A percentile compares a stretch with the other conserved stretches of the same genome.
Conservation (phyloP, 2,797 vertebrate species). For the Notoglanidium macrostoma region DNA sequence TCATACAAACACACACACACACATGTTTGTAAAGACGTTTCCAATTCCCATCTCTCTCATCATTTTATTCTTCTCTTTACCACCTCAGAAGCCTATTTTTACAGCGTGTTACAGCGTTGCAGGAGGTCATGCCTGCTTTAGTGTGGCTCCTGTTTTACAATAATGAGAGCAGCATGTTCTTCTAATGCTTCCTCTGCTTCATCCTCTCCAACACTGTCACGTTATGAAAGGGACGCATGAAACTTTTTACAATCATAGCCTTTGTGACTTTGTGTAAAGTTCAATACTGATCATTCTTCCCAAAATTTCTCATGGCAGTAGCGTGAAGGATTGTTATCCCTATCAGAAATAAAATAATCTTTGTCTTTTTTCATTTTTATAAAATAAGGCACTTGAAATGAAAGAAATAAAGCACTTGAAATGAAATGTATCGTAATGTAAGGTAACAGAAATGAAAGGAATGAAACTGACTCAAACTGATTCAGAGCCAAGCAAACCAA, state of each 20-base stretch:
- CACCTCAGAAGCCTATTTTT: constrained; percentile 25
- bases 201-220: neutral
- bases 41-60: neutral
- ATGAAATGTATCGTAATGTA: neutral
- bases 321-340: neutral
- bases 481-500: neutral
- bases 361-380: neutral
- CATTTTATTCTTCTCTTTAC: constrained; percentile 23
- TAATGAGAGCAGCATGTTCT: constrained; percentile 75
- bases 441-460: neutral
- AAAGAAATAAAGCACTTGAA: neutral
- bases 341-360: neutral
- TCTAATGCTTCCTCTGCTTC: constrained; percentile 66
- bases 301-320: neutral
- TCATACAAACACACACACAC: neutral
- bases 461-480: neutral
- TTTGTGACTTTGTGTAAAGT: neutral
- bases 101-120: constrained; percentile 50
- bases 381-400: no score
- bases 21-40: neutral
- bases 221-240: neutral
- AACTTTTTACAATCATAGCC: neutral
- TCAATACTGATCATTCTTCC: neutral
- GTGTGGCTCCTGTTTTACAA: constrained; percentile 67
- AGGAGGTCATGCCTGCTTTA: constrained; percentile 66